Percentiles rank a stretch among this genome's conserved stretches.
phyloP scores from a whole-genome alignment of 2,113 vertebrate species.

The Tricholaema leucomelas region DNA sequence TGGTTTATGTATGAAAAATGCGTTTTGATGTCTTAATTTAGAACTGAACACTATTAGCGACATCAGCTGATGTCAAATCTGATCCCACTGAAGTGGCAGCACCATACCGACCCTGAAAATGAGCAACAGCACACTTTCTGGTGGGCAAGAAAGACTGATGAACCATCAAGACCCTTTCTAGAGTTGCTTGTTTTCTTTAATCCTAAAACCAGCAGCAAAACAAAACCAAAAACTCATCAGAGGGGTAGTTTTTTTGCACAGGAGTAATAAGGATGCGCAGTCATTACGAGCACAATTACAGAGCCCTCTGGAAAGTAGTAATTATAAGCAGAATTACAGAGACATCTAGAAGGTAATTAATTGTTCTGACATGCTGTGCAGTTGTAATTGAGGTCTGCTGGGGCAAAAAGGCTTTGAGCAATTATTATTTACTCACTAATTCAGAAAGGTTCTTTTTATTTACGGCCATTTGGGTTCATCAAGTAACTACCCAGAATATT shows the following conservation, averaged over 20 bases:
- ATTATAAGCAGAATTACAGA: neutral
- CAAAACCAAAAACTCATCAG: neutral
- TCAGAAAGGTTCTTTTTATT: slow-evolving; percentile 26
- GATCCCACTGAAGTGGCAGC: neutral
- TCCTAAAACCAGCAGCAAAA: neutral
- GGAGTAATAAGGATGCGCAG: neutral
- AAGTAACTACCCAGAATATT: slow-evolving; percentile 6
- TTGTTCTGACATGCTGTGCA: neutral
- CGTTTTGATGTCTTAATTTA: neutral
- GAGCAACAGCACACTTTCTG: neutral
- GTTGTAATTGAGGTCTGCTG: neutral
- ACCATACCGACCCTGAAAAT: neutral
- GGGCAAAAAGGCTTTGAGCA: neutral
- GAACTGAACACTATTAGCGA: neutral
- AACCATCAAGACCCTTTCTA: neutral
- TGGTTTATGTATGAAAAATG: neutral
- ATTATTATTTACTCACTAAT: slow-evolving; percentile 24
- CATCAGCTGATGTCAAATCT: neutral
- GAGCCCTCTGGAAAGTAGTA: neutral
- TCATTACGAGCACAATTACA: neutral
- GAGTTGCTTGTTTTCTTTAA: neutral
- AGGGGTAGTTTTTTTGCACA: neutral
- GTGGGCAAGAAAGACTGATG: neutral
- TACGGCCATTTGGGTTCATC: neutral
- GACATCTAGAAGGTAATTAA: neutral